Conservation (phyloP, 30 jellyfish, hydroid and myxozoan genomes). For the Mastigias papua region DNA sequence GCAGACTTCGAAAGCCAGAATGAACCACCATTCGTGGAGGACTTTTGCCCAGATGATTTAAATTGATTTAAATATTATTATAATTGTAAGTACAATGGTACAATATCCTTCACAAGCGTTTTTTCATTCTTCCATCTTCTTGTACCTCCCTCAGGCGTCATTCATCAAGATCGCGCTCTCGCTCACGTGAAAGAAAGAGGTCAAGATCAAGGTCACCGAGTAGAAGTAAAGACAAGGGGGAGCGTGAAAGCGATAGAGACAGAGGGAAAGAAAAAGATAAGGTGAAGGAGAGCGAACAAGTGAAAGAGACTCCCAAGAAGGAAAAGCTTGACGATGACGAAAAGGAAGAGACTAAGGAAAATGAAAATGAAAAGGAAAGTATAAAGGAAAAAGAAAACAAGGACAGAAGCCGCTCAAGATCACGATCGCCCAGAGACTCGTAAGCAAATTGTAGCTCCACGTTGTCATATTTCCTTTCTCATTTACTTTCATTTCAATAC, state of each 20-base stretch:
- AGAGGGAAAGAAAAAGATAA: conserved; percentile 27
- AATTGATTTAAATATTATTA: too few relatives aligned
- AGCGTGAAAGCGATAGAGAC: conserved; percentile 6
- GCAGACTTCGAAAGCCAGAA: too few relatives aligned
- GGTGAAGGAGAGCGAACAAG: conserved; percentile 16
- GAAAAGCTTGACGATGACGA: neutral
- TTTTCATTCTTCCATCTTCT: neutral
- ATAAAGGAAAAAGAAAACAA: conserved; percentile 9
- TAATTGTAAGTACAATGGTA: too few relatives aligned
- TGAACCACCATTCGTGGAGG: too few relatives aligned
- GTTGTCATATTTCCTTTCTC: neutral
- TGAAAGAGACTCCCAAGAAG: conserved; percentile 4
- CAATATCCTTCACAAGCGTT: too few relatives aligned
- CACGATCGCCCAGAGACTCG: conserved; percentile 48
- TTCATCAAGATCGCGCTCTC: conserved; percentile 46
- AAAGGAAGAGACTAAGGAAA: neutral
- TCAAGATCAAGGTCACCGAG: conserved; percentile 63
- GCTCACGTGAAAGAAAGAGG: conserved; percentile 46
- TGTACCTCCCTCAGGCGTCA: conserved; percentile 1
- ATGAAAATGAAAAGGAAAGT: conserved; percentile 10
- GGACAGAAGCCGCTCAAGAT: conserved; percentile 26
- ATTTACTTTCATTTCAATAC: neutral
- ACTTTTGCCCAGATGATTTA: too few relatives aligned
- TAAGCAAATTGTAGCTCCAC: neutral
- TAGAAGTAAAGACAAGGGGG: conserved; percentile 22